These are phyloP conservation scores for Scomberomorus guttatus DNA, from an alignment of 2,797 vertebrate species.

Conservation along the genomic window DNA sequence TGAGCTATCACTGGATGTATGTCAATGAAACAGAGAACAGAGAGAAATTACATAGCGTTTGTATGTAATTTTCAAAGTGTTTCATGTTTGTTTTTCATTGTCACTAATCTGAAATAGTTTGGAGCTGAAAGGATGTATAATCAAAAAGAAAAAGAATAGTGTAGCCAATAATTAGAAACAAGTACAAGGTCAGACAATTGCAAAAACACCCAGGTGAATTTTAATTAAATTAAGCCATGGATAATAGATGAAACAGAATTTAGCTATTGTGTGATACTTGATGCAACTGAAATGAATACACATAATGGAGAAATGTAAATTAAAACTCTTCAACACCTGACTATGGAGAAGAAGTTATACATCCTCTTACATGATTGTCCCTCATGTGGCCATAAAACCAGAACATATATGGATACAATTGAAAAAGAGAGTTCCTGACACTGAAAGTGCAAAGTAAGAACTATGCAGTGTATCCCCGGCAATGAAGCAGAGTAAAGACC, in stretches of 20 bases:
- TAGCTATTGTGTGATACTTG: conserved; percentile 21
- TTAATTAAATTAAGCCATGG: conserved; percentile 62
- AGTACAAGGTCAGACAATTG: conserved; percentile 1
- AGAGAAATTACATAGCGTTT: background rate
- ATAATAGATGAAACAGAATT: conserved; percentile 49
- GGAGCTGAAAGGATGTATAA: background rate
- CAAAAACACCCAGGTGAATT: conserved; percentile 41
- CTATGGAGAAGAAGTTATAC: background rate
- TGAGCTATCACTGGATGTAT: background rate
- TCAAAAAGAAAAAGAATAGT: conserved; percentile 9
- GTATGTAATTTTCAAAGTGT: background rate
- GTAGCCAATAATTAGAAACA: conserved; percentile 17
- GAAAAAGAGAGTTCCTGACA: background rate
- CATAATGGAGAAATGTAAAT: conserved; percentile 4
- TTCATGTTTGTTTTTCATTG: background rate
- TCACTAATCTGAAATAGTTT: background rate
- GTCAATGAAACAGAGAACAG: background rate
- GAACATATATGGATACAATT: background rate
- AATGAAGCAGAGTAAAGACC: conserved; percentile 32
- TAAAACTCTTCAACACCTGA: background rate
- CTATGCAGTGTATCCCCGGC: background rate
- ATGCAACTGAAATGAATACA: conserved; percentile 40
- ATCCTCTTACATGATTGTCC: background rate
- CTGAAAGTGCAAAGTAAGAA: conserved; percentile 13
- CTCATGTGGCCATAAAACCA: conserved; percentile 9